Evolutionary conservation across 2,113 vertebrate species (phyloP).

Genomic region (Atractosteus spatula): DNA sequence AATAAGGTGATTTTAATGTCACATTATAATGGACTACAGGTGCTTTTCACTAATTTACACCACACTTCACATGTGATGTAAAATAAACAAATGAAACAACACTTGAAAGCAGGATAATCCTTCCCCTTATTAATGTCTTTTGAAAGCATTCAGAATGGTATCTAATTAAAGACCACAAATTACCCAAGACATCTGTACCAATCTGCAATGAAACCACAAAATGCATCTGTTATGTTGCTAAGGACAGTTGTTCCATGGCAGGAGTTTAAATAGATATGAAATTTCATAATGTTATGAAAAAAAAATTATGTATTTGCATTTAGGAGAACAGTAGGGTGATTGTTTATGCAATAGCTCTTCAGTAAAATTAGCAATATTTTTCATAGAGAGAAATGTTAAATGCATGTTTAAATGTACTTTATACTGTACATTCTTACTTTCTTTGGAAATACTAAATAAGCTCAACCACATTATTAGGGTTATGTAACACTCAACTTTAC

Average conservation of each 20-base stretch:
- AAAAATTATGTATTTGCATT: too few species aligned
- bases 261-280: neutral
- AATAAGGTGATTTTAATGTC: neutral
- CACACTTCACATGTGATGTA: slow-evolving; percentile 6
- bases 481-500: too few species aligned
- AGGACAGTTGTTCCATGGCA: neutral
- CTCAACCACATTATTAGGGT: too few species aligned
- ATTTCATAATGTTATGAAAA: too few species aligned
- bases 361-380: too few species aligned
- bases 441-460: too few species aligned
- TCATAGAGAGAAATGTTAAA: too few species aligned
- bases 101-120: slow-evolving; percentile 6
- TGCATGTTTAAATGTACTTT: too few species aligned
- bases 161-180: slow-evolving; percentile 24
- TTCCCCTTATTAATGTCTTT: slow-evolving; percentile 10
- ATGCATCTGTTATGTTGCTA: neutral
- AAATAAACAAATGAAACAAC: slow-evolving; percentile 6
- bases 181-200: slow-evolving; percentile 7
- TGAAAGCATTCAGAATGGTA: neutral
- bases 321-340: too few species aligned
- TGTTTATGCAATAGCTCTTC: too few species aligned
- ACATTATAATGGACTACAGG: neutral
- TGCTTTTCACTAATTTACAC: neutral
- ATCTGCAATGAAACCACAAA: neutral
- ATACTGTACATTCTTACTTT: too few species aligned